These are phyloP conservation scores for Paraescarpia echinospica DNA, from an alignment of 1,140 invertebrate genomes.

Conservation along the genomic window DNA sequence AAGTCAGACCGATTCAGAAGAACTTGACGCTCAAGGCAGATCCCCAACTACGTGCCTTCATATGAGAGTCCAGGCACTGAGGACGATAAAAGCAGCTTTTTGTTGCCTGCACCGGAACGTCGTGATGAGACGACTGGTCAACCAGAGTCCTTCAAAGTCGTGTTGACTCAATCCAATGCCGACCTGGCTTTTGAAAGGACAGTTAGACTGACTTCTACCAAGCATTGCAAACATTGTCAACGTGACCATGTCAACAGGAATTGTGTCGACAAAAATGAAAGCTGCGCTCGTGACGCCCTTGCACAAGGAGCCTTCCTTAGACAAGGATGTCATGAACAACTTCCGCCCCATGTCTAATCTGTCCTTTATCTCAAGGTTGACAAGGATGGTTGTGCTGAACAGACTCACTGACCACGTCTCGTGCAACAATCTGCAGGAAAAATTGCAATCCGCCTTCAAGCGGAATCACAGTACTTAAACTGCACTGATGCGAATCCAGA, in stretches of 20 bases:
- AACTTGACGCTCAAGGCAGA: too few species aligned
- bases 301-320: constrained; percentile 13
- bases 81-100: too few species aligned
- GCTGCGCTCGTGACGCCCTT: background rate
- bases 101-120: too few species aligned
- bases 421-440: background rate
- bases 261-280: constrained; percentile 15
- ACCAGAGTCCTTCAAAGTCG: background rate
- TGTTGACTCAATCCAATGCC: background rate
- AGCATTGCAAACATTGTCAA: constrained; percentile 17
- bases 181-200: constrained; percentile 5
- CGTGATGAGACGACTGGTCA: background rate
- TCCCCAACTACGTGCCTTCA: too few species aligned
- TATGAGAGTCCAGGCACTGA: too few species aligned
- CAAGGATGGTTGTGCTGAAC: background rate
- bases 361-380: constrained; percentile 6
- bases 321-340: constrained; percentile 1
- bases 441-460: constrained; percentile 15
- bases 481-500: background rate
- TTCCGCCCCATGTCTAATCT: constrained; percentile 10
- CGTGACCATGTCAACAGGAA: background rate
- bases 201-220: background rate
- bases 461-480: constrained; percentile 16
- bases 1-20: too few species aligned
- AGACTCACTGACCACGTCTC: background rate